Conservation (phyloP, 2,113 vertebrate species). For the Cyprinodon brontotheroides region DNA sequence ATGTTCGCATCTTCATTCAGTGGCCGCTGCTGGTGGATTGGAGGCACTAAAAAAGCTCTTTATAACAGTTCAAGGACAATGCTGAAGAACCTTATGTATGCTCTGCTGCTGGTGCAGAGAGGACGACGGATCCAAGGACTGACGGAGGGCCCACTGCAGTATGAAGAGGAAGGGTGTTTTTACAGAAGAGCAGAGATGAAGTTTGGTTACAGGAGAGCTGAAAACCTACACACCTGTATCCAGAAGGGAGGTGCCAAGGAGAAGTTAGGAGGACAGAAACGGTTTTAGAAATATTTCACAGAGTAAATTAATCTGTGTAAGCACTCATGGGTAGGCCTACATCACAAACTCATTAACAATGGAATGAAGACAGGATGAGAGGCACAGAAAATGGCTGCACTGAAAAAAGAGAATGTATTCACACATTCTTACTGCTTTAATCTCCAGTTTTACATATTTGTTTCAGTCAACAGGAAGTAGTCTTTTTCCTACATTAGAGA, state of each 20-base stretch:
- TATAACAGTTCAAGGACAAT: conserved; percentile 64
- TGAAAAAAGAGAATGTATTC: neutral
- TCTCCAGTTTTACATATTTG: neutral
- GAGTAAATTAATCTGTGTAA: conserved; percentile 6
- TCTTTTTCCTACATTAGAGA: neutral
- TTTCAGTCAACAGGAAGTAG: neutral
- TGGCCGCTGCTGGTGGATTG: conserved; percentile 21
- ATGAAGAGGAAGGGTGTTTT: conserved; percentile 60
- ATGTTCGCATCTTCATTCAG: conserved; percentile 41
- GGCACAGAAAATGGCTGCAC: no score
- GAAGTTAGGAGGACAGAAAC: conserved; percentile 50
- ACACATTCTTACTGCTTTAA: neutral
- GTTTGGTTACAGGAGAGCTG: conserved; percentile 67
- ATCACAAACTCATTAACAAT: neutral
- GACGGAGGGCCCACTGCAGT: conserved; percentile 53
- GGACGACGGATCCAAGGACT: conserved; percentile 54
- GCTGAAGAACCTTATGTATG: conserved; percentile 64
- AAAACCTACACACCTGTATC: conserved; percentile 38
- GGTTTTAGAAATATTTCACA: conserved; percentile 13
- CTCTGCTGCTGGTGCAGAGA: conserved; percentile 42
- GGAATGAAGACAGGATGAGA: neutral
- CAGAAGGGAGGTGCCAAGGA: conserved; percentile 66
- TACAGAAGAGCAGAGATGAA: conserved; percentile 67
- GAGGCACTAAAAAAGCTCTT: conserved; percentile 52
- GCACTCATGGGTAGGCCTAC: neutral